Evolutionary conservation across 2,888 invertebrate species (phyloP).

Genomic region (Achlya flavicornis): DNA sequence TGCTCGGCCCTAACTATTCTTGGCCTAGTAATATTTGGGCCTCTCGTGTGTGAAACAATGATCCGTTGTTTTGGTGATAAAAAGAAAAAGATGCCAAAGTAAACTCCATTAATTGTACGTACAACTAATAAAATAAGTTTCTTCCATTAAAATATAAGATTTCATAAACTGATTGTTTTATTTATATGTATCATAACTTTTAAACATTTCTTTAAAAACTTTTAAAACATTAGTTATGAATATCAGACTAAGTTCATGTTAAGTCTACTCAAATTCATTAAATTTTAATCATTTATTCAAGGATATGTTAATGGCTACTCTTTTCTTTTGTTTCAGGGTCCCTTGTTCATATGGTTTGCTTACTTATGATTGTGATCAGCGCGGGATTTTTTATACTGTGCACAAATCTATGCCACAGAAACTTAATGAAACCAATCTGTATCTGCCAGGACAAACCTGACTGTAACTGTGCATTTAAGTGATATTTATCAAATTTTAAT

Average conservation of each 20-base stretch:
- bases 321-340: constrained; percentile 6
- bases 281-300: neutral
- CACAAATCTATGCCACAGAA: neutral
- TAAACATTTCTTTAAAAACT: neutral
- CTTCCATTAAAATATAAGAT: neutral
- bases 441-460: neutral
- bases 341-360: constrained; percentile 5
- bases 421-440: neutral
- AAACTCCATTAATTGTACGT: neutral
- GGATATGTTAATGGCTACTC: neutral
- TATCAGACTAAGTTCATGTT: neutral
- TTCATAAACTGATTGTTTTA: neutral
- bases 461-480: neutral
- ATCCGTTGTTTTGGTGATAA: neutral
- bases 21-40: neutral
- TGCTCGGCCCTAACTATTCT: neutral
- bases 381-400: neutral
- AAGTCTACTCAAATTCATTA: neutral
- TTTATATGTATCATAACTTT: neutral
- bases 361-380: constrained; percentile 2
- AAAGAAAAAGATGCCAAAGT: constrained; percentile 6
- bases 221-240: neutral
- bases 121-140: neutral
- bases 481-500: neutral
- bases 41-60: constrained; percentile 2